phyloP scores from a whole-genome alignment of 2,888 invertebrate species.

The Drosophila heteroneura region DNA sequence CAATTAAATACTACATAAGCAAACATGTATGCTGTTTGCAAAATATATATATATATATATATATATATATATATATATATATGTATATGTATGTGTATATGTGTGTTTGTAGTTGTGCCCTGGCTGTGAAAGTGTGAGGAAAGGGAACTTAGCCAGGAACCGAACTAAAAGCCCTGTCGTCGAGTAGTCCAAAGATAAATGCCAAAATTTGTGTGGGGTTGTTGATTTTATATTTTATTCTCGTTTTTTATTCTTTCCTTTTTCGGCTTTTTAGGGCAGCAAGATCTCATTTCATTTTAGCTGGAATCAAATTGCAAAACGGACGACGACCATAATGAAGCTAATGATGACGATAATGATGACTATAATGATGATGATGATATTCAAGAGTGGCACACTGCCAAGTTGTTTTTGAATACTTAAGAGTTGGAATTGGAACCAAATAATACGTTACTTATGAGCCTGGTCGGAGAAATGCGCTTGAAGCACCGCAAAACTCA shows the following conservation, averaged over 20 bases:
- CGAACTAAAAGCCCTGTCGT: constrained; percentile 46
- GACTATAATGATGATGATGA: constrained; percentile 4
- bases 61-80: neutral
- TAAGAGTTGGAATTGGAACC: constrained; percentile 13
- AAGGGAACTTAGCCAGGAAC: constrained; percentile 15
- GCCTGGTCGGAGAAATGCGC: constrained; percentile 11
- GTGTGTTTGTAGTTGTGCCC: neutral
- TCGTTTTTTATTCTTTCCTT: constrained; percentile 12
- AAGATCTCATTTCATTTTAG: constrained; percentile 75
- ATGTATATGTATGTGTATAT: neutral
- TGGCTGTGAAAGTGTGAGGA: constrained; percentile 8
- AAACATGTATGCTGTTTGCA: neutral
- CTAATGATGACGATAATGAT: constrained; percentile 31
- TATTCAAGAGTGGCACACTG: constrained; percentile 28
- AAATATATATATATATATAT: too few species aligned
- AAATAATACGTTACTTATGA: constrained; percentile 6
- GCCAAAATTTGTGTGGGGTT: constrained; percentile 50
- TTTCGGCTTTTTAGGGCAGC: constrained; percentile 57
- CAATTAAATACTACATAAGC: neutral
- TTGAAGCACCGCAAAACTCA: constrained; percentile 21
- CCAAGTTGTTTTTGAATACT: constrained; percentile 24
- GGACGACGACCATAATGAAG: constrained; percentile 41
- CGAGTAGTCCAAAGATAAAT: constrained; percentile 57
- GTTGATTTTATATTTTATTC: constrained; percentile 29
- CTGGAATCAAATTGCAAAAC: constrained; percentile 78